Evolutionary conservation across 1,140 invertebrate genomes (phyloP).

Genomic region (Drosophila dunni): DNA sequence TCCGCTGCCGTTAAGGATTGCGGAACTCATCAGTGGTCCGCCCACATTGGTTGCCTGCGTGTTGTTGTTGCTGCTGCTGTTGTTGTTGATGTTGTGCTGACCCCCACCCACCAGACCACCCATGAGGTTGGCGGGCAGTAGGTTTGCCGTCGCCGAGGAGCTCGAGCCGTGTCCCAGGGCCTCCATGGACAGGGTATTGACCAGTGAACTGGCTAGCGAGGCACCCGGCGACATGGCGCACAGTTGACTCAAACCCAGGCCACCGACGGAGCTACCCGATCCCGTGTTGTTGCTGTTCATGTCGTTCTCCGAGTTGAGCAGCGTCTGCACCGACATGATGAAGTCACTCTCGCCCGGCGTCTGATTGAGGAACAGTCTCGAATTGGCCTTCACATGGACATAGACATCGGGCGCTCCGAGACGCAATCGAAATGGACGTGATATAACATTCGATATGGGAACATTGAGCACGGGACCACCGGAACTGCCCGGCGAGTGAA

Average conservation of each 20-base stretch:
- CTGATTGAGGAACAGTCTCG: conserved; percentile 92
- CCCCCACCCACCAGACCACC: conserved; percentile 81
- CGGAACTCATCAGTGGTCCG: conserved; percentile 88
- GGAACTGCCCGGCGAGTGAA: conserved; percentile 68
- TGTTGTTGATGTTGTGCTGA: conserved; percentile 56
- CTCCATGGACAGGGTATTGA: conserved; percentile 76
- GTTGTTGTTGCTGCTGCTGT: conserved; percentile 52
- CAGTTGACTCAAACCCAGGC: conserved; percentile 49
- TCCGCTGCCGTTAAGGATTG: conserved; percentile 88
- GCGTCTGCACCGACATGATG: conserved; percentile 96
- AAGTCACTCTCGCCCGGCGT: conserved; percentile 91
- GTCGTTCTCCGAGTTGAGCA: conserved; percentile 87
- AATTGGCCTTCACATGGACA: conserved; percentile 94
- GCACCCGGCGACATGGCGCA: conserved; percentile 76
- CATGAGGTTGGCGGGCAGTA: conserved; percentile 64
- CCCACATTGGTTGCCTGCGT: conserved; percentile 85
- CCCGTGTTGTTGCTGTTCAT: conserved; percentile 85
- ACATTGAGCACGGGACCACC: conserved; percentile 7
- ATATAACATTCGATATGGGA: conserved; percentile 80
- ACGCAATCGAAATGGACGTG: conserved; percentile 91
- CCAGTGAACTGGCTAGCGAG: conserved; percentile 70
- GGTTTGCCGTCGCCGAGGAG: conserved; percentile 39
- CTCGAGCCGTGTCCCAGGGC: conserved; percentile 60
- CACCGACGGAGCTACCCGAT: conserved; percentile 11
- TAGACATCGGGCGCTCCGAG: conserved; percentile 90